Base-by-base conservation (phyloP, 2,888 invertebrate species). In the Apodemia duryi region DNA sequence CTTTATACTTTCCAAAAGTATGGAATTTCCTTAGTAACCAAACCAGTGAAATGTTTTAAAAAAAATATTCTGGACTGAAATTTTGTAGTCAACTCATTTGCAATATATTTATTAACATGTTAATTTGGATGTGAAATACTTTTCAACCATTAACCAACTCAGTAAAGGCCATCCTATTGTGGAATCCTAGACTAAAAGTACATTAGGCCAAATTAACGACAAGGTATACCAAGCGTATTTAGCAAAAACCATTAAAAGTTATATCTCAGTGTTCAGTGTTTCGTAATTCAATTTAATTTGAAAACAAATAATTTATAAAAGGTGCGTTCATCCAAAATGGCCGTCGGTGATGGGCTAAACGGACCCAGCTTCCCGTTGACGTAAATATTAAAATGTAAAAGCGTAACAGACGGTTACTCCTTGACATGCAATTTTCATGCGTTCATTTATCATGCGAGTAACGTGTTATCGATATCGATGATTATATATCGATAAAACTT, bases 371-470 rank as follows among this genome's bases (percentile, higher is more conserved):
- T 74, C 72, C 74, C 78, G 80, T 80, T 84, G 82, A 84, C 84
- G 82, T 80, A 75, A 75, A 74, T 85, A 90, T 90, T 88, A 91
- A 90, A 87, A 88, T 81, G 84, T 89, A 87, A 85, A 77, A 77
- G 72, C 77, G 74, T 71, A 75, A 71, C 75, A 76, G 89, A 85
- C 87, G 82, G 86, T 89, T 88, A 85, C 83, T 80, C 85, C 75
- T 83, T 88, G 90, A 90, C 90, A 84, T 88, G 89, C 88, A 90
- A 90, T 91, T 90, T 91, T 88, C 82, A 87, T 83, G 75, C 78
- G 77, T 81, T 82, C 86, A 89, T 89, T 88, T 84, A 88, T 88
- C 86, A 91, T 80, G 76, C 71, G 72, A 68, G 74, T 74, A 80
- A 73, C 74, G 77, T 72, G 74, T 69, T 70, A 69, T 70, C 73